A percentile compares a stretch with the other conserved stretches of the same genome.
Conservation (phyloP, 2,113 vertebrate species). For the Lipotes vexillifer region DNA sequence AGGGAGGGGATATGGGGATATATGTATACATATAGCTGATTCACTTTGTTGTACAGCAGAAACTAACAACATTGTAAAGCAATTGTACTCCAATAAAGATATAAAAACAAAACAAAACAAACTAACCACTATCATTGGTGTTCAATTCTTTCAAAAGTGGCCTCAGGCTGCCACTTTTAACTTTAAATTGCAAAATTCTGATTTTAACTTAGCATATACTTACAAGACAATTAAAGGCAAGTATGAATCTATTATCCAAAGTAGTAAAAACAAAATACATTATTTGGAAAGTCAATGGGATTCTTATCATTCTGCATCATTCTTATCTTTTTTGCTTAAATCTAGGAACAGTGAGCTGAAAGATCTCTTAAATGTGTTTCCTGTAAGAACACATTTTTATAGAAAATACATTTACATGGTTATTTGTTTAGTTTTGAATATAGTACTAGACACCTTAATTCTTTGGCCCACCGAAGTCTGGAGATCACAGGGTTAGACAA, state of each 20-base stretch:
- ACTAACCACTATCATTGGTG: neutral
- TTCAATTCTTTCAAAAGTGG: neutral
- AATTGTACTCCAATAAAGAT: no score
- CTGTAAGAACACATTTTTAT: neutral
- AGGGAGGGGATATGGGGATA: no score
- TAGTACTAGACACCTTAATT: neutral
- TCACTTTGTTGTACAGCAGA: no score
- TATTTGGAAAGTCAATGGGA: neutral
- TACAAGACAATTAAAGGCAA: slow-evolving; percentile 14
- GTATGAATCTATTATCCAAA: neutral
- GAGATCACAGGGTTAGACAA: neutral
- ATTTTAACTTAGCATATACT: neutral
- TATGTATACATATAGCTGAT: no score
- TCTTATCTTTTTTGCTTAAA: slow-evolving; percentile 24
- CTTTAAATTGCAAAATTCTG: slow-evolving; percentile 19
- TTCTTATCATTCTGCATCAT: neutral
- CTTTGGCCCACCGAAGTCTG: neutral
- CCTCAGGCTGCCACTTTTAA: slow-evolving; percentile 13
- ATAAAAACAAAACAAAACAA: neutral
- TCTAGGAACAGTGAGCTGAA: neutral
- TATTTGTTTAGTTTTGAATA: slow-evolving; percentile 8
- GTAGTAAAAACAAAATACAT: neutral
- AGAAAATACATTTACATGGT: neutral
- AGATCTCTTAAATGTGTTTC: neutral
- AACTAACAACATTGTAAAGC: no score